Evolutionary conservation across 2,113 vertebrate species (phyloP).

Genomic region (Archocentrus centrarchus): DNA sequence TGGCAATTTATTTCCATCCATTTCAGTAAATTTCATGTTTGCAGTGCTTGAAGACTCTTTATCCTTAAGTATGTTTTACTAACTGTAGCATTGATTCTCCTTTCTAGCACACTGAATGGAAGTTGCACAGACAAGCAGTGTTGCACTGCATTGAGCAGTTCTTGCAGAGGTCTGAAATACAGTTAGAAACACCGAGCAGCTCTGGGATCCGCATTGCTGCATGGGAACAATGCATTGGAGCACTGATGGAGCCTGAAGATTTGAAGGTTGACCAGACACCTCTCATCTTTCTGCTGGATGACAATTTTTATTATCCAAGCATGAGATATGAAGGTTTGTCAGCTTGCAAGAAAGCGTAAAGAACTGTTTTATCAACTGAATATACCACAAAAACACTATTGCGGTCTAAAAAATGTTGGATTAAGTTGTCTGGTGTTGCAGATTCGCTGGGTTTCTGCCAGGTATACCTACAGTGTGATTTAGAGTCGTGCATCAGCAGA

Average conservation of each 20-base stretch:
- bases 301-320: slow-evolving; percentile 98
- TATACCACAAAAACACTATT: neutral
- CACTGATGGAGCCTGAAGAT: slow-evolving; percentile 57
- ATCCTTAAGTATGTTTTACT: neutral
- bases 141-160: slow-evolving; percentile 84
- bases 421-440: slow-evolving; percentile 24
- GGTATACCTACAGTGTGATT: slow-evolving; percentile 86
- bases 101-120: slow-evolving; percentile 86
- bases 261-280: slow-evolving; percentile 40
- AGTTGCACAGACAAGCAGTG: slow-evolving; percentile 84
- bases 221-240: slow-evolving; percentile 78
- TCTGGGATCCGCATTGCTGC: slow-evolving; percentile 50
- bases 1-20: neutral
- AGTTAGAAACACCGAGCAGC: neutral
- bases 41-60: neutral
- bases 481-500: slow-evolving; percentile 88
- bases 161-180: slow-evolving; percentile 65
- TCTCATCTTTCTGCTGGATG: slow-evolving; percentile 87
- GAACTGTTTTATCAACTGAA: neutral
- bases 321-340: slow-evolving; percentile 95
- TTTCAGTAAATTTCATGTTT: neutral
- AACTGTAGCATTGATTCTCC: neutral
- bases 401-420: neutral
- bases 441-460: slow-evolving; percentile 88
- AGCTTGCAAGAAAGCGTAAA: slow-evolving; percentile 91